Evolutionary conservation across 1,140 invertebrate genomes (phyloP).

Genomic region (Drosophila sp.): DNA sequence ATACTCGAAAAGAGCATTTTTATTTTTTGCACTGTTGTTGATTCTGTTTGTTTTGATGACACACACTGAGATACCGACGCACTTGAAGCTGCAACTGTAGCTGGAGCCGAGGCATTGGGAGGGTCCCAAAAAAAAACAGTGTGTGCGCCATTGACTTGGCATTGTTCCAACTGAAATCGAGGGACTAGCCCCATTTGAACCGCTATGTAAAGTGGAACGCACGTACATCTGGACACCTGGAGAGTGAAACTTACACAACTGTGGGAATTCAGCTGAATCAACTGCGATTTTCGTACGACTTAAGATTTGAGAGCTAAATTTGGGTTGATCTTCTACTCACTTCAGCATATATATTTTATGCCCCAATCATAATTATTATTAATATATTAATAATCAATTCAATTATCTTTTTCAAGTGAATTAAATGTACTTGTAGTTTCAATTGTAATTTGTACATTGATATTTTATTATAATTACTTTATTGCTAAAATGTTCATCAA

Average conservation of each 20-base stretch:
- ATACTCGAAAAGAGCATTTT: slow-evolving; percentile 30
- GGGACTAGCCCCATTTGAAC: slow-evolving; percentile 60
- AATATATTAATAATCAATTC: too few species aligned
- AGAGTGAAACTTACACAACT: slow-evolving; percentile 11
- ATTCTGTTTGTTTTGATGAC: slow-evolving; percentile 75
- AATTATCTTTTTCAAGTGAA: too few species aligned
- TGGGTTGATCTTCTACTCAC: neutral
- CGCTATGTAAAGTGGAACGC: slow-evolving; percentile 60
- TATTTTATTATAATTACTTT: too few species aligned
- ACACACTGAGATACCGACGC: slow-evolving; percentile 43
- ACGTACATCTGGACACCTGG: slow-evolving; percentile 30
- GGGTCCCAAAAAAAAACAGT: slow-evolving; percentile 41
- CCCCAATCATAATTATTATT: too few species aligned
- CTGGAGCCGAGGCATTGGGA: slow-evolving; percentile 56
- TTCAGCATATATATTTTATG: neutral
- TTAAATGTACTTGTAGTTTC: too few species aligned
- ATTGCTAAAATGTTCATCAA: too few species aligned
- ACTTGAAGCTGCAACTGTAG: too few species aligned
- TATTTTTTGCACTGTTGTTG: slow-evolving; percentile 49
- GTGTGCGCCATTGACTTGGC: slow-evolving; percentile 70
- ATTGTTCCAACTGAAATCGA: slow-evolving; percentile 66
- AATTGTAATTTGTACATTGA: too few species aligned
- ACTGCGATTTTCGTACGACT: neutral
- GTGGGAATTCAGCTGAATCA: slow-evolving; percentile 26
- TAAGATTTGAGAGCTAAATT: neutral